Conservation (phyloP, 2,888 invertebrate genomes). For the Melanargia galathea region DNA sequence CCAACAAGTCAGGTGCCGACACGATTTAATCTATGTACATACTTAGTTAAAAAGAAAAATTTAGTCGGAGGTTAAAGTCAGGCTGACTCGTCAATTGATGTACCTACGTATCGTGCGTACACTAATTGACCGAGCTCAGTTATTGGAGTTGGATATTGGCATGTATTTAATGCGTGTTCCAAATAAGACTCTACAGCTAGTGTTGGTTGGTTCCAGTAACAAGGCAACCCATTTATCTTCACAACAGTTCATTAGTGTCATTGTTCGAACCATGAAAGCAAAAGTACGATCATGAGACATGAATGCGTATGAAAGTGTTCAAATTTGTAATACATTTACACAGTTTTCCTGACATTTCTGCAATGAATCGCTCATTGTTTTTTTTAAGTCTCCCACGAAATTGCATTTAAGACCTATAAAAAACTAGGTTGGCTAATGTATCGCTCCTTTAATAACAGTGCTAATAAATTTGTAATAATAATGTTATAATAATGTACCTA, state of each 20-base stretch:
- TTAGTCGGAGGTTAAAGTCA: background rate
- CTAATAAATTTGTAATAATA: background rate
- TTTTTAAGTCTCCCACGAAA: conserved; percentile 38
- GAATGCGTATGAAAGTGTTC: conserved; percentile 13
- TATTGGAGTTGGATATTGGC: background rate
- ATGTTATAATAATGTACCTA: no score
- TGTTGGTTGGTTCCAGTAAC: background rate
- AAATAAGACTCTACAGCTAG: no score
- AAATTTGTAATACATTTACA: conserved; percentile 9
- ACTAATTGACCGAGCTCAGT: background rate
- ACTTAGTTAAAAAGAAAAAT: background rate
- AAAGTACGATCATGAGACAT: conserved; percentile 12
- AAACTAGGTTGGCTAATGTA: conserved; percentile 15
- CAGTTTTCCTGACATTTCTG: conserved; percentile 15
- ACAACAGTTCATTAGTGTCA: background rate
- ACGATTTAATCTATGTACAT: background rate
- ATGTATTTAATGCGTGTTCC: background rate
- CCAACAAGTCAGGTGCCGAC: background rate
- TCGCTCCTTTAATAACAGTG: background rate
- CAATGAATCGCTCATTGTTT: conserved; percentile 27
- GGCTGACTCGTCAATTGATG: background rate
- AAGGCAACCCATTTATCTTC: background rate
- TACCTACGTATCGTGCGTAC: background rate
- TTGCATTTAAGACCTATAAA: conserved; percentile 20
- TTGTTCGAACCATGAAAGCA: conserved; percentile 11